Evolutionary conservation across 1,140 invertebrate genomes (phyloP), one percentile per base, ranked within the genome.

Genomic region (Paraescarpia echinospica): DNA sequence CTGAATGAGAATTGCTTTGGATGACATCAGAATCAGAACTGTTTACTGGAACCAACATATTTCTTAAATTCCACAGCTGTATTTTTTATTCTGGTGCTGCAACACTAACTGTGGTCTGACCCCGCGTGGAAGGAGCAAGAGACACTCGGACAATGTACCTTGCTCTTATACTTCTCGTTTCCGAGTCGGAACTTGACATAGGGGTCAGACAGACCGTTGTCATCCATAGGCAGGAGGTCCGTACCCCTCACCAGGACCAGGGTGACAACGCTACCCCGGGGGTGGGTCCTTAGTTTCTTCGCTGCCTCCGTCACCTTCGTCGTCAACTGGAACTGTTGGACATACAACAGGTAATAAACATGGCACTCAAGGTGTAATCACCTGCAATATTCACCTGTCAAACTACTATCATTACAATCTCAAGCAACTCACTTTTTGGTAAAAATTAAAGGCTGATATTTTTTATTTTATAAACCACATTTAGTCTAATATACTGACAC

Each of bases 141-240:
- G 22, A 0, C 2, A 2, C 59, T 77, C 34, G 33, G 35, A 91
- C 35, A 1, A 33, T 93, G 97, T 93, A 98, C 98, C 96, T 99
- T 99, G 95, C 98, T 99, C 96, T 99, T 99, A 96, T 99, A 99
- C 96, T 99, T 99, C 96, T 99, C 99, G 95, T 98, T 98, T 93
- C 98, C 99, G 95, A 99, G 97, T 96, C 98, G 98, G 97, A 99
- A 99, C 96, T 99, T 99, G 94, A 99, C 98, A 95, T 99, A 99
- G 91, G 98, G 98, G 96, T 99, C 99, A 94, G 98, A 98, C 59
- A 98, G 98, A 91, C 98, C 98, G 95, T 99, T 99, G 94, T 98
- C 97, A 95, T 99, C 98, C 97, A 98, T 98, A 12, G 98, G 97
- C 27, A 96, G 94, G 14, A 99, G 97, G 95, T 99, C 98, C 96